A percentile compares a stretch with the other conserved stretches of the same genome.
Evolutionary conservation across 2,888 invertebrate genomes (phyloP).

Genomic region (Erebia epiphron): DNA sequence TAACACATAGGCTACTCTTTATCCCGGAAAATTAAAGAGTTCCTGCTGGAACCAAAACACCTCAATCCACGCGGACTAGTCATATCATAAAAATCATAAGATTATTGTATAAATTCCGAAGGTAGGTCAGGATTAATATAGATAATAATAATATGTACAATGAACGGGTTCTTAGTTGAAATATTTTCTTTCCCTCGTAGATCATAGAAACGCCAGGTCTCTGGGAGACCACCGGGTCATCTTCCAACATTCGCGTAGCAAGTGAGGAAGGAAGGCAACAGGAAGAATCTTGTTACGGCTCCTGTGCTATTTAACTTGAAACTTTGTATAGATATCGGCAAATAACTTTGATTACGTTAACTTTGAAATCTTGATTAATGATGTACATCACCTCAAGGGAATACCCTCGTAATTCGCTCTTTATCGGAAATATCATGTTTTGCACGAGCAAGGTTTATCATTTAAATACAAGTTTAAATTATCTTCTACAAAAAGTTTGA

Average conservation of each 20-base stretch:
- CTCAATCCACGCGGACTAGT: too few relatives aligned
- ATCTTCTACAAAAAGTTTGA: too few relatives aligned
- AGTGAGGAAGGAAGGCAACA: constrained; percentile 54
- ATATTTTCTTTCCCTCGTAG: constrained; percentile 68
- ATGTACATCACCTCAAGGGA: neutral
- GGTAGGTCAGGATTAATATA: too few relatives aligned
- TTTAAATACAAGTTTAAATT: too few relatives aligned
- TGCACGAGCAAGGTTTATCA: too few relatives aligned
- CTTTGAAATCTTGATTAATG: neutral
- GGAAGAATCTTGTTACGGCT: constrained; percentile 65
- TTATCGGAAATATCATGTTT: too few relatives aligned
- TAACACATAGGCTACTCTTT: too few relatives aligned
- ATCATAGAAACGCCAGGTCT: constrained; percentile 97
- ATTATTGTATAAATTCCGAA: too few relatives aligned
- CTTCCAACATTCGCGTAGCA: constrained; percentile 74
- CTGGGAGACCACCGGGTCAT: constrained; percentile 82
- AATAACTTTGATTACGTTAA: neutral
- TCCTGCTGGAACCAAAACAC: too few relatives aligned
- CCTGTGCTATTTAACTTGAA: constrained; percentile 63
- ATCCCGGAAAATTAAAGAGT: too few relatives aligned
- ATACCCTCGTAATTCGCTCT: too few relatives aligned
- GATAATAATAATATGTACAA: neutral
- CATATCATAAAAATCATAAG: too few relatives aligned
- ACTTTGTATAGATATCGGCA: constrained; percentile 1
- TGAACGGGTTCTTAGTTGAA: neutral